Evolutionary conservation across 2,797 vertebrate genomes (phyloP), one percentile per base, ranked within the genome.

Genomic region (Amniataba percoides): DNA sequence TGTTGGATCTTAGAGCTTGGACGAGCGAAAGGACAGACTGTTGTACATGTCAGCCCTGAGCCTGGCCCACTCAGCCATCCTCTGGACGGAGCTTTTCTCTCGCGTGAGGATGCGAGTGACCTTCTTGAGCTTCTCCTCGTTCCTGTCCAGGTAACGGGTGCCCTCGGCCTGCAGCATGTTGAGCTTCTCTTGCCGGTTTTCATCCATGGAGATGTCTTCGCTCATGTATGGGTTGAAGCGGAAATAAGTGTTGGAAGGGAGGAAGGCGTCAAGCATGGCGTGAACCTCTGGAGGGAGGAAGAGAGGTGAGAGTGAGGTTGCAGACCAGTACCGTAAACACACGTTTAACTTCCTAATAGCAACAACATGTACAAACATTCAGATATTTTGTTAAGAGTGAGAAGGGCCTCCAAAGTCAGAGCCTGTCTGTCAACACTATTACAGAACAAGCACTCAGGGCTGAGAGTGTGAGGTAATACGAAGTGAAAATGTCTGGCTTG

Each of bases 151-250:
- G 81, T 99, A 99, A 7, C 87, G 95, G 65, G 93, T 45, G n/a
- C 96, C 96, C 87, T 98, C 97, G 1, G 93, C 91, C 90, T 95
- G 96, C 87, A 99, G 94, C 82, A 95, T 92, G 88, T 84, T 95
- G 43, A 99, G 95, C 67, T 97, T 98, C 92, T 99, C 97, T 3
- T 95, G 95, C 13, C 97, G 96, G 89, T 91, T 97, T 87, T 99
- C 98, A 75, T 99, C 97, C 84, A 99, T 94, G 80, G 96, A 73
- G 87, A 98, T 93, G 25, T 99, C 98, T 85, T 99, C 97, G 67
- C 93, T 97, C 94, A 99, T 94, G 59, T 96, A 94, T n/a, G 98
- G 98, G 93, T 99, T 99, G 93, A 99, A 98, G 91, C 98, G 96
- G 93, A 98, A 99, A 52, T 99, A 99, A 1, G 96, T 96, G 87